Conservation (phyloP, 2,113 vertebrate genomes). For the Gallinago jamesoni region DNA sequence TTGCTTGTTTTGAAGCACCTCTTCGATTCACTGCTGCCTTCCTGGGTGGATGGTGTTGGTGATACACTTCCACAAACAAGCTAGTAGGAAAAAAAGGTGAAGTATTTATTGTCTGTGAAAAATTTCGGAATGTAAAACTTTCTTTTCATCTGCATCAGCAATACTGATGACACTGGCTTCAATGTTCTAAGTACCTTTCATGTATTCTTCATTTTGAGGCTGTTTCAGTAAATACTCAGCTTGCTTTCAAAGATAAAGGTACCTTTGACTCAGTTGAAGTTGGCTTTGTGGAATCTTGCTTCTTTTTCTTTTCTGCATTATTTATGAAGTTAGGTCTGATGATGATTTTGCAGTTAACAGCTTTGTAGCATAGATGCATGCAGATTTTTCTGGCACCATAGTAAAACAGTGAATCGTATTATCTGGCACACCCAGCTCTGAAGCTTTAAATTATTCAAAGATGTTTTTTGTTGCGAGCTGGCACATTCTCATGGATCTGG, state of each 20-base stretch:
- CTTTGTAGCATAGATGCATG: neutral
- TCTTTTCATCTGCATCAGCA: neutral
- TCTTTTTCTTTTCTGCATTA: constrained; percentile 11
- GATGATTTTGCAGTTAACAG: neutral
- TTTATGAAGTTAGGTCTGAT: constrained; percentile 31
- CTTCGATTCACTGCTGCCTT: neutral
- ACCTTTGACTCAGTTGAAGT: neutral
- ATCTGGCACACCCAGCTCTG: constrained; percentile 51
- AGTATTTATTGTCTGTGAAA: neutral
- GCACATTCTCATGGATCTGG: constrained; percentile 75
- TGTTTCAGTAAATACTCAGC: neutral
- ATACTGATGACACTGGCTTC: neutral
- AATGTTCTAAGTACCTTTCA: neutral
- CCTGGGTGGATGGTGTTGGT: neutral
- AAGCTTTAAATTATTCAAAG: constrained; percentile 73
- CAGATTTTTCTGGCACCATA: neutral
- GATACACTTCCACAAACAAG: neutral
- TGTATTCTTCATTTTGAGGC: neutral
- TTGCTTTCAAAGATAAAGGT: neutral
- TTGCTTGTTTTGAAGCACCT: neutral
- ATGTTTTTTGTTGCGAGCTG: constrained; percentile 72
- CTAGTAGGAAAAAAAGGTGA: neutral
- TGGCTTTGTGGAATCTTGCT: neutral
- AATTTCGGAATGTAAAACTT: neutral
- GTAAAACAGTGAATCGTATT: constrained; percentile 56